phyloP scores from a whole-genome alignment of 2,113 vertebrate species.

The Cranoglanis bouderius region DNA sequence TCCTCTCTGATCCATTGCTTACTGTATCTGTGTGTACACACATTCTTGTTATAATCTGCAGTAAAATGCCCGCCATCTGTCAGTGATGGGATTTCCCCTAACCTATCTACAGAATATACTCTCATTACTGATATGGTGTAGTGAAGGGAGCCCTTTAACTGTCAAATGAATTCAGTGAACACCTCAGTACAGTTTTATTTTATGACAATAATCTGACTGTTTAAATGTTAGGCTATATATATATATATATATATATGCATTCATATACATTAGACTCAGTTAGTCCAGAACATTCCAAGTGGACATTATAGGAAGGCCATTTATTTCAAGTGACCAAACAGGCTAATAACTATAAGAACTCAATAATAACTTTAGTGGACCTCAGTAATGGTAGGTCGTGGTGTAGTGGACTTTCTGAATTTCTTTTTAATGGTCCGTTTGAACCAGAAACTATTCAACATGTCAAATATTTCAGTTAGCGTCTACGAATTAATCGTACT shows the following conservation, averaged over 20 bases:
- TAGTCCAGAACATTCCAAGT: neutral
- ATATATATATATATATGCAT: no score
- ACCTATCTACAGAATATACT: slow-evolving; percentile 4
- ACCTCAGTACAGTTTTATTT: neutral
- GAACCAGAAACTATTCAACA: neutral
- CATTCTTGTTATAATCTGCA: neutral
- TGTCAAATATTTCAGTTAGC: neutral
- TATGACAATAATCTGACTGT: neutral
- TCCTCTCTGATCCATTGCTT: neutral
- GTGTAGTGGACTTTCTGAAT: neutral
- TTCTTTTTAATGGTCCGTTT: neutral
- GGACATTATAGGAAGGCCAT: neutral
- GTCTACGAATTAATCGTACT: neutral
- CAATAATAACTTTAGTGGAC: neutral
- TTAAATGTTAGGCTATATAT: neutral
- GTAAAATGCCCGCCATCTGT: slow-evolving; percentile 27
- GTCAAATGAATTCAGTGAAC: neutral
- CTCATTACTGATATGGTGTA: neutral
- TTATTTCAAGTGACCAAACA: neutral
- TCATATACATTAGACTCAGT: neutral
- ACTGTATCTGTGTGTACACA: neutral
- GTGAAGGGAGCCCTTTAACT: no score
- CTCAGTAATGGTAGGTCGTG: neutral
- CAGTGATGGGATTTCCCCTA: slow-evolving; percentile 43
- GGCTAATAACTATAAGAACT: neutral